Conservation (phyloP, 2,797 vertebrate species). For the Hippopotamyrus pictus region DNA sequence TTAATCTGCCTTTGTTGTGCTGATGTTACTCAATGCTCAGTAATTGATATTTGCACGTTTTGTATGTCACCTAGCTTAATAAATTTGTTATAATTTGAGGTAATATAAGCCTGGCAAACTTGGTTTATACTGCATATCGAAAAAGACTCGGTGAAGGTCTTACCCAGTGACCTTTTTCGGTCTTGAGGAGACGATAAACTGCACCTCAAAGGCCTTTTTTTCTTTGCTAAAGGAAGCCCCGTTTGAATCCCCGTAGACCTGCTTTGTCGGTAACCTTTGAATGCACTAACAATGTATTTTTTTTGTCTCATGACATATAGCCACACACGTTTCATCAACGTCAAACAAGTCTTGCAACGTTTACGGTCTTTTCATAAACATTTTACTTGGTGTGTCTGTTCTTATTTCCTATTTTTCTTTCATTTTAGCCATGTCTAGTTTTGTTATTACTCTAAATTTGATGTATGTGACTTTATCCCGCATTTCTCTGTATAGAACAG, state of each 20-base stretch:
- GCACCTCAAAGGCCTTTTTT: slow-evolving; percentile 23
- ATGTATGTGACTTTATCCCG: slow-evolving; percentile 6
- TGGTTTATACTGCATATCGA: slow-evolving; percentile 49
- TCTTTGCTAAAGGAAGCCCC: not conserved
- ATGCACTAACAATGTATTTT: slow-evolving; percentile 51
- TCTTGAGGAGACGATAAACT: slow-evolving; percentile 51
- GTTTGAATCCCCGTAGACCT: not conserved
- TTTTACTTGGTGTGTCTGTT: slow-evolving; percentile 59
- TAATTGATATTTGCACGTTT: slow-evolving; percentile 66
- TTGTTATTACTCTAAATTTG: slow-evolving; percentile 38
- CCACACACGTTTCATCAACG: slow-evolving; percentile 36
- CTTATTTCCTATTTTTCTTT: slow-evolving; percentile 38
- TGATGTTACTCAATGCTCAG: slow-evolving; percentile 45
- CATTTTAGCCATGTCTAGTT: slow-evolving; percentile 42
- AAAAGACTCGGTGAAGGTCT: slow-evolving; percentile 38
- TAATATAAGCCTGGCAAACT: slow-evolving; percentile 56
- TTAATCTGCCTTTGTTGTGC: slow-evolving; percentile 44
- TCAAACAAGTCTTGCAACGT: slow-evolving; percentile 47
- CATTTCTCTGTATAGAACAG: slow-evolving; percentile 26
- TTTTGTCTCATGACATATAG: slow-evolving; percentile 45
- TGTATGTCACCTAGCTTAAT: slow-evolving; percentile 60
- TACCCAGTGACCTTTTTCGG: slow-evolving; percentile 46
- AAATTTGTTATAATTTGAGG: slow-evolving; percentile 44
- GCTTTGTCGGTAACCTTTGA: slow-evolving; percentile 29
- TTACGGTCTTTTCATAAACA: slow-evolving; percentile 47